Base-by-base conservation (phyloP, 2,888 invertebrate species). In the Sicus ferrugineus region DNA sequence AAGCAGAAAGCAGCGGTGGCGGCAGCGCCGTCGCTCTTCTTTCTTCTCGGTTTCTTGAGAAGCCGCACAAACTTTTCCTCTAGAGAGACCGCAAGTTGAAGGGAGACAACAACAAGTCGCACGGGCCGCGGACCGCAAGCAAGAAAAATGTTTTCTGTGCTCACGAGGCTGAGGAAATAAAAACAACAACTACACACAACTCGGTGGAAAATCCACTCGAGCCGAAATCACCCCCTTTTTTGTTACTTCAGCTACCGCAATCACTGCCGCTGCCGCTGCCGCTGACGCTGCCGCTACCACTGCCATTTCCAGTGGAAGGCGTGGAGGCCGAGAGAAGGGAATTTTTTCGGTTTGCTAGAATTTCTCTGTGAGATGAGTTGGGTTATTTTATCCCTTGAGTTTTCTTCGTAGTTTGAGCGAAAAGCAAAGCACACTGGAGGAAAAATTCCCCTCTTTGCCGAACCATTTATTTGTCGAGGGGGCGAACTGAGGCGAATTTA, bases 401-500 rank as follows among this genome's bases (percentile, higher is more conserved):
- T n/a, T 42, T 34, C 34, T 14, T 26, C 23, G 6, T 52, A 11
- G 52, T 5, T 14, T 21, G 9, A 50, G 50, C 16, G 52, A 21
- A 19, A 80, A 81, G 80, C 81, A 81, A 81, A 81, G 80, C 81
- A 78, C 81, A 81, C 80, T 81, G 73, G 74, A 71, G 61, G 68
- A 67, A 58, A 67, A 54, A 65, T 67, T 71, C 72, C 54, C 72
- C 73, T 71, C 68, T 56, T 62, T 56, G 21, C 16, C 58, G 7
- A 28, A 64, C 31, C 31, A 50, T n/a, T n/a, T n/a, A n/a, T n/a
- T n/a, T n/a, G n/a, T n/a, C n/a, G n/a, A n/a, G n/a, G n/a, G n/a
- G n/a, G n/a, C n/a, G n/a, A n/a, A n/a, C n/a, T n/a, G n/a, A n/a
- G n/a, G n/a, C n/a, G n/a, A n/a, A n/a, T n/a, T n/a, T n/a, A n/a